Percentiles rank a stretch among this genome's conserved stretches.
These are phyloP conservation scores for Lasioglossum marginatum DNA, from an alignment of 2,888 invertebrate genomes.

Conservation along the genomic window DNA sequence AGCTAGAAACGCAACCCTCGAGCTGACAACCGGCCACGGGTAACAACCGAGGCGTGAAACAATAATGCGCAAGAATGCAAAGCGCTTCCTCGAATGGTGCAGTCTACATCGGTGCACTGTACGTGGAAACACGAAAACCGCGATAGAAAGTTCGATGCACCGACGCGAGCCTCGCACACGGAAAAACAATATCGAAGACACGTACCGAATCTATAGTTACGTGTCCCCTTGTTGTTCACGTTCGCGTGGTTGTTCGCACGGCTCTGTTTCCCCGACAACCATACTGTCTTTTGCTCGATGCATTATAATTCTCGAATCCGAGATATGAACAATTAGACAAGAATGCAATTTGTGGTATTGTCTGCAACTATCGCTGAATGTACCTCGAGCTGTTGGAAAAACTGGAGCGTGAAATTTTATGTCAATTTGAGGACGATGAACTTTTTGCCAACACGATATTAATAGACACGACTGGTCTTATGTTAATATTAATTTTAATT, in stretches of 20 bases:
- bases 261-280: background rate
- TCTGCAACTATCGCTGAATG: background rate
- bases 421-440: background rate
- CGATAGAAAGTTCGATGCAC: slow-evolving; percentile 27
- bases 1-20: slow-evolving; percentile 12
- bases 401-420: background rate
- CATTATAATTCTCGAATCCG: background rate
- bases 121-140: slow-evolving; percentile 14
- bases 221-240: background rate
- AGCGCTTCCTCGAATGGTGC: background rate
- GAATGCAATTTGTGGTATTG: background rate
- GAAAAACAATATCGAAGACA: slow-evolving; percentile 9
- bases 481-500: background rate
- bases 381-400: background rate
- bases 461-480: background rate
- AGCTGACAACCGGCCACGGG: background rate
- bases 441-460: background rate
- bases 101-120: background rate
- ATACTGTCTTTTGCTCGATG: background rate
- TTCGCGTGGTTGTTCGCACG: background rate
- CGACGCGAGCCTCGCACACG: background rate
- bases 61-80: background rate
- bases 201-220: slow-evolving; percentile 34
- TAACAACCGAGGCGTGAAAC: background rate
- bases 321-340: background rate